phyloP scores from a whole-genome alignment of 2,888 invertebrate species.

The Catocala nupta region DNA sequence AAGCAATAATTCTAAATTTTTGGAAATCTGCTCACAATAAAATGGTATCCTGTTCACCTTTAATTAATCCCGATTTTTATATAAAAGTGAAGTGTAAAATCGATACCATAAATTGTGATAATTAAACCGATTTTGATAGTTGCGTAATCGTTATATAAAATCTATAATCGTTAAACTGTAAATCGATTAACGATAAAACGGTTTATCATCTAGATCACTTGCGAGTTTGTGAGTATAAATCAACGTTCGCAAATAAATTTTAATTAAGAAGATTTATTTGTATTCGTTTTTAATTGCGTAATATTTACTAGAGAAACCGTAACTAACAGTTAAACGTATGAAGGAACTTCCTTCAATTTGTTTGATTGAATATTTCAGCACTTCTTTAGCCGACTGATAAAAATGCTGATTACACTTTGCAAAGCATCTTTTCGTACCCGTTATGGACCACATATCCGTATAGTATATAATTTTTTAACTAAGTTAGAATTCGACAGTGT shows the following conservation, averaged over 20 bases:
- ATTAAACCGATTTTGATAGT: constrained; percentile 5
- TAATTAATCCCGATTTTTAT: constrained; percentile 1
- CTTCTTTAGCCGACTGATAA: too few species aligned
- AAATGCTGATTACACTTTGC: too few species aligned
- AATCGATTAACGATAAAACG: constrained; percentile 16
- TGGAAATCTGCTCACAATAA: neutral
- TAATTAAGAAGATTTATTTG: constrained; percentile 14
- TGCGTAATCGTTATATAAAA: constrained; percentile 8
- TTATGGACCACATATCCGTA: too few species aligned
- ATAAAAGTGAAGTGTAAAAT: neutral
- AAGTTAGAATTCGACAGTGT: too few species aligned
- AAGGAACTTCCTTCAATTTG: too few species aligned
- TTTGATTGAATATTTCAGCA: too few species aligned
- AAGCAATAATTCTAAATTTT: neutral
- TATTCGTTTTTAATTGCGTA: constrained; percentile 7
- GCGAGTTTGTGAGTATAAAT: constrained; percentile 7
- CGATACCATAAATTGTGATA: neutral
- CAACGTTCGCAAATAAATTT: constrained; percentile 10
- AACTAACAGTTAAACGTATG: neutral
- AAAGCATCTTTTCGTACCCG: too few species aligned
- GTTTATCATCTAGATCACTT: constrained; percentile 15
- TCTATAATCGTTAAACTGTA: constrained; percentile 14
- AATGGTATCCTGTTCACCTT: neutral
- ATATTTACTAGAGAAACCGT: constrained; percentile 1
- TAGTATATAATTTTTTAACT: too few species aligned